These are phyloP conservation scores for Meandrina meandrites DNA, from an alignment of 92 coral and sea anemone genomes.

Conservation along the genomic window DNA sequence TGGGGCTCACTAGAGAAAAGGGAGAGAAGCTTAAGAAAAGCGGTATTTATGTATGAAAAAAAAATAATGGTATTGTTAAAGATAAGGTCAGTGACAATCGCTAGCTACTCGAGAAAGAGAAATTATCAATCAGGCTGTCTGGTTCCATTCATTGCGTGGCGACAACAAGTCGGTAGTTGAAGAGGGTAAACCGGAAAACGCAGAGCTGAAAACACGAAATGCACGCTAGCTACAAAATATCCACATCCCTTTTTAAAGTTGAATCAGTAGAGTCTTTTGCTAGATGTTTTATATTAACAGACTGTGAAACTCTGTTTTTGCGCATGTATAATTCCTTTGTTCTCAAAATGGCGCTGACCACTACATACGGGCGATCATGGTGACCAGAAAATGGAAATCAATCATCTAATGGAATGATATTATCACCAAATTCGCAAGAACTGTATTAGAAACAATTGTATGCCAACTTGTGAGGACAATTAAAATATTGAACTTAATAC, in stretches of 20 bases:
- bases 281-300: background rate
- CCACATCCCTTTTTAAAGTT: background rate
- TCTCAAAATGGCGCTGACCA: background rate
- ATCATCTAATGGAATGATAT: background rate
- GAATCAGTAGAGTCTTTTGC: background rate
- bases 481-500: too few relatives aligned
- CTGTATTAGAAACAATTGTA: too few relatives aligned
- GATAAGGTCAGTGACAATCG: too few relatives aligned
- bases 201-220: background rate
- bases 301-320: background rate
- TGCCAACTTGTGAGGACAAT: too few relatives aligned
- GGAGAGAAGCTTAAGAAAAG: too few relatives aligned
- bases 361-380: background rate
- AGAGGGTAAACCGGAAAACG: background rate
- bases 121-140: background rate
- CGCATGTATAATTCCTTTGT: background rate
- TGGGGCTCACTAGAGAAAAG: too few relatives aligned
- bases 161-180: background rate
- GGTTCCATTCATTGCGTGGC: background rate
- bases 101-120: too few relatives aligned
- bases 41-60: too few relatives aligned
- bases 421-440: too few relatives aligned
- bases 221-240: too few relatives aligned
- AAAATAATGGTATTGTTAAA: too few relatives aligned
- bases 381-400: background rate